Base-by-base conservation (phyloP, 2,888 invertebrate genomes). In the Deilephila elpenor region DNA sequence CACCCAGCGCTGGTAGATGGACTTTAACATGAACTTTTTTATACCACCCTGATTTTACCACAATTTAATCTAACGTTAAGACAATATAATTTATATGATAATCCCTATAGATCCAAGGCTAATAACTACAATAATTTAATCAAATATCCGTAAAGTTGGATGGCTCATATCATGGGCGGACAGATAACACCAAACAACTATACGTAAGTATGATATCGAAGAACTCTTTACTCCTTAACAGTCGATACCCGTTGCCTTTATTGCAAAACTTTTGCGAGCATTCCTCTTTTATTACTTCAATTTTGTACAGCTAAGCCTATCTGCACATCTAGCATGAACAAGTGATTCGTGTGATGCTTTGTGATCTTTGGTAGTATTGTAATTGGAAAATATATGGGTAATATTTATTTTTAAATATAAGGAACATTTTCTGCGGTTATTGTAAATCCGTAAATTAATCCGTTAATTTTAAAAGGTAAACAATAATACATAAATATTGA, bases 231-330 rank as follows among this genome's bases (percentile, higher is more conserved):
- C 93, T 93, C 89, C 93, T 93, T 93, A 92, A 91, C 93, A 94
- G 93, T 94, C 94, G 93, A 94, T 94, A 93, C 93, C 92, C 90
- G 92, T 92, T 89, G 91, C 88, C 89, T 93, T 94, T 94, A 94
- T 94, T 94, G 92, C 93, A 85, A 94, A 94, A 94, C 92, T 94
- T 94, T 94, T 88, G 89, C 91, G 88, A 89, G 93, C 94, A 93
- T 94, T 94, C 90, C 94, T 92, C 93, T 93, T 94, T 94, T 94
- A 94, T 94, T 94, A 93, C 94, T 89, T 92, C 93, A 94, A 94
- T 94, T 94, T 93, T 92, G 93, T 93, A 89, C 91, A 90, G 88
- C 89, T 93, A 92, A 93, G 93, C 93, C 93, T 91, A 93, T 92
- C 89, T 90, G 84, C 86, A 86, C 76, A 83, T 86, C 79, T 64